Percentiles rank a stretch among this genome's conserved stretches.
phyloP scores from a whole-genome alignment of 2,888 invertebrate genomes.

The Acrobasis consociella region DNA sequence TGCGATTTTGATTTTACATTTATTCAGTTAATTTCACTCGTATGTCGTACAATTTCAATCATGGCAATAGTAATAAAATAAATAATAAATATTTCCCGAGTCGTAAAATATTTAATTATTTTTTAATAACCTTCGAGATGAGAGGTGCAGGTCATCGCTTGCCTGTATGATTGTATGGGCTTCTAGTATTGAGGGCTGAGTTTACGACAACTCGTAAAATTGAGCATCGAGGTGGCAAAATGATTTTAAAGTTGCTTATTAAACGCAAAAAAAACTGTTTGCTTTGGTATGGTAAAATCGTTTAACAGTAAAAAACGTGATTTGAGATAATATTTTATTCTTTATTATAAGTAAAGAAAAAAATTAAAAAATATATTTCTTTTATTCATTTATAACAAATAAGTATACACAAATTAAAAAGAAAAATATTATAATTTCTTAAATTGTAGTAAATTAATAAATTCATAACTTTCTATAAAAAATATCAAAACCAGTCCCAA shows the following conservation, averaged over 20 bases:
- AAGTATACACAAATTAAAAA: too few relatives aligned
- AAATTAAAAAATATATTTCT: too few relatives aligned
- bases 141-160: neutral
- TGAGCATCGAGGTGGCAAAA: neutral
- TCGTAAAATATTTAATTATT: conserved; percentile 17
- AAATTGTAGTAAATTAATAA: too few relatives aligned
- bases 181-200: conserved; percentile 9
- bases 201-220: conserved; percentile 13
- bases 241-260: neutral
- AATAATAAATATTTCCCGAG: neutral
- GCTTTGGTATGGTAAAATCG: too few relatives aligned
- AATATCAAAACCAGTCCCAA: too few relatives aligned
- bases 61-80: conserved; percentile 1
- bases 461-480: too few relatives aligned
- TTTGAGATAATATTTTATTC: too few relatives aligned
- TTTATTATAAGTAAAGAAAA: too few relatives aligned
- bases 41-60: conserved; percentile 3
- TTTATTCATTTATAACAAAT: too few relatives aligned
- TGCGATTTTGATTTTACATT: neutral
- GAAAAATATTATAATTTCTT: too few relatives aligned
- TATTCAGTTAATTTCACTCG: neutral
- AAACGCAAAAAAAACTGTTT: too few relatives aligned
- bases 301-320: too few relatives aligned
- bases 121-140: conserved; percentile 7
- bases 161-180: conserved; percentile 8